phyloP scores from a whole-genome alignment of 2,113 vertebrate species.

The Eonycteris spelaea region DNA sequence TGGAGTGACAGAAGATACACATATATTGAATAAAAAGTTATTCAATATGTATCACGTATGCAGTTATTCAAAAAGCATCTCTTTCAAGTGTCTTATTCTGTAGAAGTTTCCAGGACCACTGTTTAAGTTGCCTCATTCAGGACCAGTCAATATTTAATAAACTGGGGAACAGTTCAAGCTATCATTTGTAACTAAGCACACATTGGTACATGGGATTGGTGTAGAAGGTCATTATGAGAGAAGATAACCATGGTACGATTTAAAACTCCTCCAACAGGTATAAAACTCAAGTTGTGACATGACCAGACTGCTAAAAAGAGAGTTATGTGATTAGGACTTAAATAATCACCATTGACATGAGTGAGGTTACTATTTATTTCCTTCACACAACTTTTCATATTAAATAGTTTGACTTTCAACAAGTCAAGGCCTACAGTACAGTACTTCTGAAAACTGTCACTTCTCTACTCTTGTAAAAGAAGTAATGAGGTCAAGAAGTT shows the following conservation, averaged over 20 bases:
- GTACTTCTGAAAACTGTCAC: constrained; percentile 22
- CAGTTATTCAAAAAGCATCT: neutral
- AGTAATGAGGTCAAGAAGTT: neutral
- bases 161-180: neutral
- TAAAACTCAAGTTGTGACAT: neutral
- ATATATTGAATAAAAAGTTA: too few relatives aligned
- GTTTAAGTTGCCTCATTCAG: neutral
- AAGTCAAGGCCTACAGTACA: neutral
- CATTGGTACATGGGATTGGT: neutral
- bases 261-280: neutral
- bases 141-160: neutral
- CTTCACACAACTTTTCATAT: neutral
- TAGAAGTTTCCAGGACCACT: neutral
- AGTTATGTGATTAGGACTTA: neutral
- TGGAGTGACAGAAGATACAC: neutral
- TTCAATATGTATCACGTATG: fast-evolving
- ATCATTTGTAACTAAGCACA: neutral
- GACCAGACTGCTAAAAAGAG: neutral
- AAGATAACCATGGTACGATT: neutral
- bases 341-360: neutral
- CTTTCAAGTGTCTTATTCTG: neutral
- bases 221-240: neutral
- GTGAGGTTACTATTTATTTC: constrained; percentile 21
- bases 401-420: neutral
- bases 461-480: neutral